phyloP scores from a whole-genome alignment of 2,113 vertebrate species.

The Shinisaurus crocodilurus region DNA sequence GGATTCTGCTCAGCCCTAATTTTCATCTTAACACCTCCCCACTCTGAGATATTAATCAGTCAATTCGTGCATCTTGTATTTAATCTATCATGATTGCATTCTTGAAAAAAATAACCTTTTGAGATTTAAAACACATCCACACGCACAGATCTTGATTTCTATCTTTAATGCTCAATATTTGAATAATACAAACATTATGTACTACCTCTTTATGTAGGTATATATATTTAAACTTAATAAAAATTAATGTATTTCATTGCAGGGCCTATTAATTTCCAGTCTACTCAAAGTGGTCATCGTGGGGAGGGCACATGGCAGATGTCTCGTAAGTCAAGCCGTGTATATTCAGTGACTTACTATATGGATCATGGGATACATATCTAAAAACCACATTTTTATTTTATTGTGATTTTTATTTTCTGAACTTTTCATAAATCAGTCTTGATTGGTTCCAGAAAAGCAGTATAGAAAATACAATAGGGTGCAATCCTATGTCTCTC shows the following conservation, averaged over 20 bases:
- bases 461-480: no score
- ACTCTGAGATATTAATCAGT: not conserved
- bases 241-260: slow-evolving; percentile 8
- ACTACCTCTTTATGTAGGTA: not conserved
- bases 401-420: not conserved
- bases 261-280: not conserved
- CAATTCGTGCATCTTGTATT: not conserved
- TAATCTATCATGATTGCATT: not conserved
- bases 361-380: not conserved
- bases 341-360: not conserved
- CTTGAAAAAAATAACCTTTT: not conserved
- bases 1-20: not conserved
- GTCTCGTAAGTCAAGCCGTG: not conserved
- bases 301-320: not conserved
- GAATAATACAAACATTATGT: not conserved
- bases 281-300: not conserved
- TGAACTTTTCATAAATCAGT: no score
- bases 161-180: not conserved
- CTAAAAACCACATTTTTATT: no score
- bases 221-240: not conserved
- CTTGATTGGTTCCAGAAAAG: no score
- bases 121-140: not conserved
- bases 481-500: no score
- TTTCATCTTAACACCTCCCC: not conserved
- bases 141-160: not conserved